Conservation (phyloP, 2,888 invertebrate species). For the Lasiommata megera region DNA sequence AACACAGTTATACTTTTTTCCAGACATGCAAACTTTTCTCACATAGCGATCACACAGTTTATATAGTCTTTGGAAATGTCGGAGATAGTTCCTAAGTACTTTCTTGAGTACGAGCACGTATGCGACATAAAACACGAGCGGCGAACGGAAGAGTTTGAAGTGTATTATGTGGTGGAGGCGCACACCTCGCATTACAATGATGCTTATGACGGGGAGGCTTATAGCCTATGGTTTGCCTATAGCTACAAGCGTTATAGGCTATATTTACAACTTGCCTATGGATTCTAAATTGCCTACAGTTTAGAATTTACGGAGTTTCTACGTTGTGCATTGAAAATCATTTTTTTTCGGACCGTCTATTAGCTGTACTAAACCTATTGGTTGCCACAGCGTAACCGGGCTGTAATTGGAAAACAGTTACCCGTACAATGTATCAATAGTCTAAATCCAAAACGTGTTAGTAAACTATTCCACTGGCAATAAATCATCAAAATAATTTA, state of each 20-base stretch:
- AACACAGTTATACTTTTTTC: not conserved
- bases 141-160: constrained; percentile 30
- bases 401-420: no score
- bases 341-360: no score
- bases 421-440: no score
- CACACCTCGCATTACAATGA: constrained; percentile 31
- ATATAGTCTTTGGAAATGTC: not conserved
- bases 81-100: constrained; percentile 17
- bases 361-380: no score
- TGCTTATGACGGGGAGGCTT: constrained; percentile 13
- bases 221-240: not conserved
- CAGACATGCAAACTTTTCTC: not conserved
- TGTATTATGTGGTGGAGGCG: constrained; percentile 18
- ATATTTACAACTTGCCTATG: no score
- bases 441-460: no score
- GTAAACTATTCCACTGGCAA: no score
- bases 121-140: constrained; percentile 39
- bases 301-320: no score
- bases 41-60: not conserved
- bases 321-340: no score
- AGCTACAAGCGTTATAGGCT: not conserved
- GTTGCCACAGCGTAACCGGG: no score
- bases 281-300: no score
- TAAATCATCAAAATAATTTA: no score
- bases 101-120: constrained; percentile 40